A percentile compares a stretch with the other conserved stretches of the same genome.
Conservation (phyloP, 2,888 invertebrate genomes). For the Merodon equestris region DNA sequence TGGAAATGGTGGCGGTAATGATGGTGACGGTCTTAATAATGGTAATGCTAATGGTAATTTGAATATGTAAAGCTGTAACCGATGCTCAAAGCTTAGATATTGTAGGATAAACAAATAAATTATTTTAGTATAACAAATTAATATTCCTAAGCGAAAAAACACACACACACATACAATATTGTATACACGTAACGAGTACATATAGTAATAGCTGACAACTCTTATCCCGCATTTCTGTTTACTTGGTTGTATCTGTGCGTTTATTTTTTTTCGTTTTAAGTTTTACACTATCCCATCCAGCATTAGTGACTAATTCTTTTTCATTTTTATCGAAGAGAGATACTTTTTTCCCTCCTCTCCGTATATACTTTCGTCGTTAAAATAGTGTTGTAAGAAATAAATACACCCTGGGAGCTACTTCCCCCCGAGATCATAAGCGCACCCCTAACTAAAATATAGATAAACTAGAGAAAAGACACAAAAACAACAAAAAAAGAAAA, state of each 20-base stretch:
- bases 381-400: constrained; percentile 45
- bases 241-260: neutral
- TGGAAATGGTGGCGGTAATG: constrained; percentile 24
- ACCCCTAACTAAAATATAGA: constrained; percentile 43
- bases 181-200: constrained; percentile 38
- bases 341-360: constrained; percentile 11
- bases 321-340: too few relatives aligned
- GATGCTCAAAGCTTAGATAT: constrained; percentile 79
- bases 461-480: constrained; percentile 48
- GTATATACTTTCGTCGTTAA: constrained; percentile 7
- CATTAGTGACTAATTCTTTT: too few relatives aligned
- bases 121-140: constrained; percentile 70
- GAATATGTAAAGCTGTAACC: constrained; percentile 74
- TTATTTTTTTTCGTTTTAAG: too few relatives aligned
- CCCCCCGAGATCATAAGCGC: constrained; percentile 51
- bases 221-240: constrained; percentile 20
- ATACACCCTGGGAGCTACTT: constrained; percentile 40
- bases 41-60: constrained; percentile 35
- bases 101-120: constrained; percentile 75
- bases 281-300: too few relatives aligned
- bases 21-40: constrained; percentile 47
- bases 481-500: too few relatives aligned
- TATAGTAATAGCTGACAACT: constrained; percentile 13
- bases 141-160: constrained; percentile 56
- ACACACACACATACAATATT: constrained; percentile 47